phyloP scores from a whole-genome alignment of 2,113 vertebrate species.

The Camarhynchus parvulus region DNA sequence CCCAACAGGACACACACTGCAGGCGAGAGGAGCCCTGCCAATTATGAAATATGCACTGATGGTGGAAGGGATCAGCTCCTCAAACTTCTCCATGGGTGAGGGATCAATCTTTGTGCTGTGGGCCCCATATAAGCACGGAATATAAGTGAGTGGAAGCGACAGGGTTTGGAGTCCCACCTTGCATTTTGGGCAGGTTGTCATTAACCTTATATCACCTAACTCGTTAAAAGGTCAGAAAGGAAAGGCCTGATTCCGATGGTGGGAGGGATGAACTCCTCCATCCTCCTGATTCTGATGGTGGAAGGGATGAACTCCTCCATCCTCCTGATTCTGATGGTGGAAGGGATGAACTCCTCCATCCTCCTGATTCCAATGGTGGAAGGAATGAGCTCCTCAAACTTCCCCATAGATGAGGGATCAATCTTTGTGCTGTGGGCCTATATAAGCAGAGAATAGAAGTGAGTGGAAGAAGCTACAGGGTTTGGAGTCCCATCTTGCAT shows the following conservation, averaged over 20 bases:
- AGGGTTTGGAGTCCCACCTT: no score
- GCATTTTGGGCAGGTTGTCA: no score
- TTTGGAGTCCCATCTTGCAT: not conserved
- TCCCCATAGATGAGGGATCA: not conserved
- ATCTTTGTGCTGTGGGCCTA: not conserved
- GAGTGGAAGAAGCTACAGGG: not conserved
- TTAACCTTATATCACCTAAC: no score
- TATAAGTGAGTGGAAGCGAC: not conserved
- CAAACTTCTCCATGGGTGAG: not conserved
- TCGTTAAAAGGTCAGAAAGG: no score
- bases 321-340: not conserved
- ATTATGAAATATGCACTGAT: rapidly evolving
- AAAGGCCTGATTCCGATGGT: not conserved
- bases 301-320: no score
- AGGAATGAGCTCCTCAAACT: not conserved
- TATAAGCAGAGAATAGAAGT: not conserved
- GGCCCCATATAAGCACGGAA: not conserved
- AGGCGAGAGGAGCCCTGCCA: not conserved
- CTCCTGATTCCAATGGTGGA: no score
- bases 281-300: no score
- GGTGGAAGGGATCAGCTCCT: not conserved
- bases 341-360: not conserved
- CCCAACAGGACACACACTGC: not conserved
- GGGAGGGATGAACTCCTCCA: not conserved
- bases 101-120: not conserved